Evolutionary conservation across 2,888 invertebrate species (phyloP).

Genomic region (Dugesia japonica): DNA sequence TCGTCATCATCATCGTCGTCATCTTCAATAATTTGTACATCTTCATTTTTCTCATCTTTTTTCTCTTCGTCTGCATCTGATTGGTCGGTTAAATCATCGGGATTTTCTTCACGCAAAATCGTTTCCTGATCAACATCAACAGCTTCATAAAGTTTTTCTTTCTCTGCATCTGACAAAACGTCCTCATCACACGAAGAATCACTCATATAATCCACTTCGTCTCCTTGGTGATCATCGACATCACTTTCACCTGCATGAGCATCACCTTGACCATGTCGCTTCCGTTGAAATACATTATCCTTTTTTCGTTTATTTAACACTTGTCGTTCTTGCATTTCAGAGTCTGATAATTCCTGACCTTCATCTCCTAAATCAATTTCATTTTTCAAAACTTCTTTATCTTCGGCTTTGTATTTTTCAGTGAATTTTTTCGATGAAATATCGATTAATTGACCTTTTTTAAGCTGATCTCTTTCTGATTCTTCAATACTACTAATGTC

Average conservation of each 20-base stretch:
- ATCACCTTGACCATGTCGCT: constrained; percentile 17
- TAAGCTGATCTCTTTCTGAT: neutral
- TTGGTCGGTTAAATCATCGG: neutral
- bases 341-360: neutral
- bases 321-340: neutral
- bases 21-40: neutral
- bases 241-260: constrained; percentile 29
- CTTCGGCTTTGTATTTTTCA: neutral
- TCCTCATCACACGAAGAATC: constrained; percentile 20
- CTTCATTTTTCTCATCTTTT: neutral
- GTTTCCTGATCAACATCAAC: neutral
- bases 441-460: neutral
- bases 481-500: neutral
- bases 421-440: neutral
- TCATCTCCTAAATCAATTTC: neutral
- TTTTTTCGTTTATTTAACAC: neutral
- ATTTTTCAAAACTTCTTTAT: neutral
- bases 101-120: neutral
- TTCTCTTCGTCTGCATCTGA: neutral
- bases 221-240: constrained; percentile 31
- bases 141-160: neutral
- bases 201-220: constrained; percentile 27
- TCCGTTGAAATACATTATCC: neutral
- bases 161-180: neutral
- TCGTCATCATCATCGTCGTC: constrained; percentile 6